A percentile compares a stretch with the other conserved stretches of the same genome.
Evolutionary conservation across 2,113 vertebrate genomes (phyloP).

Genomic region (Carollia perspicillata): DNA sequence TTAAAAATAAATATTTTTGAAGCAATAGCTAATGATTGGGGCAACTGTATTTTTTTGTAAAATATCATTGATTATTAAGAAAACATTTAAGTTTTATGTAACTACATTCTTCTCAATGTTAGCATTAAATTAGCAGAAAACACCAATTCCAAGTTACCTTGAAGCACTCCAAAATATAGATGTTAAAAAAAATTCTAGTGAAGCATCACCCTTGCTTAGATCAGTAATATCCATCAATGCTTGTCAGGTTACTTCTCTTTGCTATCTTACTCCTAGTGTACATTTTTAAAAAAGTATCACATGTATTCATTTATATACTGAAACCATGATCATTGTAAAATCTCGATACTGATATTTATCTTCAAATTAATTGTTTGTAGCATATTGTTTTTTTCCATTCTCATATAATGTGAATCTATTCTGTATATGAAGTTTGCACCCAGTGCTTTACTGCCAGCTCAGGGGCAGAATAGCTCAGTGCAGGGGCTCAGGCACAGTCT

Average conservation of each 20-base stretch:
- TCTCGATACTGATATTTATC: not conserved
- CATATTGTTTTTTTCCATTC: not conserved
- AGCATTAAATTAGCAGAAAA: slow-evolving; percentile 4
- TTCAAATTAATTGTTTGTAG: not conserved
- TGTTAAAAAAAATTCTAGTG: not conserved
- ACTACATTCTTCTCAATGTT: not conserved
- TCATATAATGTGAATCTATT: not conserved
- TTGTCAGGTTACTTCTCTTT: not conserved
- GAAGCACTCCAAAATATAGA: not conserved
- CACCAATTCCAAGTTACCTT: not conserved
- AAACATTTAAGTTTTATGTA: not conserved
- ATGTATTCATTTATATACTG: not conserved
- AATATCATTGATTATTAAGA: not conserved
- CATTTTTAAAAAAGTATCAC: not conserved
- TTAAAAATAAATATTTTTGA: slow-evolving; percentile 29
- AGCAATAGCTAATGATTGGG: not conserved
- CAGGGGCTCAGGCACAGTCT: not conserved
- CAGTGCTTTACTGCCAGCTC: not conserved
- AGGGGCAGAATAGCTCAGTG: not conserved
- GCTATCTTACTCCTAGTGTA: not conserved
- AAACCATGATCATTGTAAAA: not conserved
- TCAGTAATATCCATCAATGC: not conserved
- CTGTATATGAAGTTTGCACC: not conserved
- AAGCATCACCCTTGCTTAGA: not conserved
- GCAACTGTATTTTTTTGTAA: not conserved